A percentile compares a stretch with the other conserved stretches of the same genome.
These are phyloP conservation scores for Cephonodes hylas DNA, from an alignment of 2,888 invertebrate genomes.

Conservation along the genomic window DNA sequence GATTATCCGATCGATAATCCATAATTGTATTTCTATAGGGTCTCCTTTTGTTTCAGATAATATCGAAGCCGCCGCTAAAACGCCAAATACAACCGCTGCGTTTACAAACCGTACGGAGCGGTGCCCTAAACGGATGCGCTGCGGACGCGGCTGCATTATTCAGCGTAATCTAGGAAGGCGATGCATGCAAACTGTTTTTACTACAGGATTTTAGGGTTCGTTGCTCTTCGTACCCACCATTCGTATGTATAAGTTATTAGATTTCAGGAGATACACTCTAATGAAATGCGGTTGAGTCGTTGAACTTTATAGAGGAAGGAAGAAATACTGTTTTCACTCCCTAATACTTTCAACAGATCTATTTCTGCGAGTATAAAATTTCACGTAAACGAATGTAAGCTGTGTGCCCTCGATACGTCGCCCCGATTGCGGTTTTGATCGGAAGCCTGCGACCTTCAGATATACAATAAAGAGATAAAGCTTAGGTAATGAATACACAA, in stretches of 20 bases:
- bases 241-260: neutral
- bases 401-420: neutral
- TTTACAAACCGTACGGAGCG: slow-evolving; percentile 15
- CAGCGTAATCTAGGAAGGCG: slow-evolving; percentile 53
- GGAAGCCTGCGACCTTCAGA: neutral
- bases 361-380: no score
- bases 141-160: slow-evolving; percentile 56
- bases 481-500: slow-evolving; percentile 12
- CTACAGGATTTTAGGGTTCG: slow-evolving; percentile 33
- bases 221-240: slow-evolving; percentile 23
- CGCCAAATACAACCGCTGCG: neutral
- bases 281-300: neutral
- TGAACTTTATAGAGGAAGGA: neutral
- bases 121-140: slow-evolving; percentile 27
- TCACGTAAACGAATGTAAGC: neutral
- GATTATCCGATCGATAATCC: no score
- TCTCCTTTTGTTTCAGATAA: neutral
- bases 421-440: neutral
- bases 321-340: no score
- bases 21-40: no score
- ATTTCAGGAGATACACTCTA: neutral
- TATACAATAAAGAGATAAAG: neutral
- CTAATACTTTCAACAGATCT: no score
- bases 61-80: neutral
- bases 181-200: slow-evolving; percentile 42